Base-by-base conservation (phyloP, 2,888 invertebrate species). In the Adelphocoris suturalis region DNA sequence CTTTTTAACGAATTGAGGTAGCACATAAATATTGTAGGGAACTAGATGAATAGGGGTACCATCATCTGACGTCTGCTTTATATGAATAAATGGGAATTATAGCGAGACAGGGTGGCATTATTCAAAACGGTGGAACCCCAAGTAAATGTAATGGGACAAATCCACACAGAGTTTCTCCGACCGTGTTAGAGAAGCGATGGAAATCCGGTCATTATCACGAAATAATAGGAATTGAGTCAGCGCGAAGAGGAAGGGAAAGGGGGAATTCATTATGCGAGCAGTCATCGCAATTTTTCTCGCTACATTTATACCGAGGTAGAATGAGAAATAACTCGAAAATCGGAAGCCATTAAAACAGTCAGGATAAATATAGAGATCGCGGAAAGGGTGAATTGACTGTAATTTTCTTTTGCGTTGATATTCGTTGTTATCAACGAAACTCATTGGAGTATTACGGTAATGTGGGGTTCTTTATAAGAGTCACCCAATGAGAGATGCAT, bases 131-230 rank as follows among this genome's bases (percentile, higher is more conserved):
- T 11, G 19, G 68, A 68, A 23, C 68, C 68, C 23, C 68, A 19
- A 68, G 68, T 68, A 23, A 23, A 61, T 61, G n/a, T 61, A 61
- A 68, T 68, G 68, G 68, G 68, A 68, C 68, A 68, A 68, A 68
- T 68, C 68, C 68, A 11, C 68, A 7, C 23, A 52, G 68, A 19
- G 19, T 27, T 23, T 68, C 68, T 7, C 23, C 19, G 68, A 23
- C 23, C 23, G 68, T 68, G 68, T 68, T 68, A 19, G 68, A 2
- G 68, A 68, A 23, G 68, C 68, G 68, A 68, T 68, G 68, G 23
- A 68, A 23, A 68, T 68, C 68, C 68, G 68, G 19, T 23, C 68
- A 68, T 68, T 68, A 68, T 68, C 68, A 68, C 68, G 27, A 68
- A 68, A 68, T 68, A 68, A 68, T 68, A 68, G 23, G 68, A 68